A percentile compares a stretch with the other conserved stretches of the same genome.
Conservation (phyloP, 2,797 vertebrate species). For the Apogon hyalosoma region DNA sequence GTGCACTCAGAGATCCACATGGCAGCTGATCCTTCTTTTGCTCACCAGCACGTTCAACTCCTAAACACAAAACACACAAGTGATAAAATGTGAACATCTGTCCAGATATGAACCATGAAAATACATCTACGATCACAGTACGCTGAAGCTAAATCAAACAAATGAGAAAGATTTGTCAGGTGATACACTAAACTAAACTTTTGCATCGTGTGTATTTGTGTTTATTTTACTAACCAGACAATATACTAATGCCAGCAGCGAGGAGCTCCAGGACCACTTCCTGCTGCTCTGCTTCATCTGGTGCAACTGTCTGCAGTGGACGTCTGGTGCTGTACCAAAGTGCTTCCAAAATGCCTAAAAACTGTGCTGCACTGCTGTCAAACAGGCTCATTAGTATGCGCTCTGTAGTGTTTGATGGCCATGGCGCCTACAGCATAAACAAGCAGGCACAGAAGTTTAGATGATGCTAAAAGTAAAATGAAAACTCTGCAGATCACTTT, state of each 20-base stretch:
- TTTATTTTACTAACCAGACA: constrained; percentile 84
- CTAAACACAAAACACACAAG: constrained; percentile 54
- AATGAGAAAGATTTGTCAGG: neutral
- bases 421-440: constrained; percentile 77
- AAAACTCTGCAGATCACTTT: neutral
- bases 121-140: too few relatives aligned
- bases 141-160: too few relatives aligned
- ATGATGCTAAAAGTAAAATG: neutral
- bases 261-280: constrained; percentile 91
- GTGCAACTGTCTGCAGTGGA: constrained; percentile 76
- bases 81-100: constrained; percentile 6
- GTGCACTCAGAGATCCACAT: constrained; percentile 28
- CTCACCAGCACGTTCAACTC: constrained; percentile 47
- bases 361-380: constrained; percentile 86
- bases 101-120: too few relatives aligned
- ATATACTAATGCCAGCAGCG: constrained; percentile 89
- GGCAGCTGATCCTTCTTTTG: constrained; percentile 25
- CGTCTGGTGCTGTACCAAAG: constrained; percentile 84
- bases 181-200: neutral
- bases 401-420: constrained; percentile 88
- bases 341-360: constrained; percentile 91
- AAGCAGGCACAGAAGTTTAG: constrained; percentile 1
- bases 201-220: constrained; percentile 1
- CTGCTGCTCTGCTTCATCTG: constrained; percentile 84
- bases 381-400: constrained; percentile 87